Evolutionary conservation across 2,888 invertebrate genomes (phyloP).

Genomic region (Ecliptopera silaceata): DNA sequence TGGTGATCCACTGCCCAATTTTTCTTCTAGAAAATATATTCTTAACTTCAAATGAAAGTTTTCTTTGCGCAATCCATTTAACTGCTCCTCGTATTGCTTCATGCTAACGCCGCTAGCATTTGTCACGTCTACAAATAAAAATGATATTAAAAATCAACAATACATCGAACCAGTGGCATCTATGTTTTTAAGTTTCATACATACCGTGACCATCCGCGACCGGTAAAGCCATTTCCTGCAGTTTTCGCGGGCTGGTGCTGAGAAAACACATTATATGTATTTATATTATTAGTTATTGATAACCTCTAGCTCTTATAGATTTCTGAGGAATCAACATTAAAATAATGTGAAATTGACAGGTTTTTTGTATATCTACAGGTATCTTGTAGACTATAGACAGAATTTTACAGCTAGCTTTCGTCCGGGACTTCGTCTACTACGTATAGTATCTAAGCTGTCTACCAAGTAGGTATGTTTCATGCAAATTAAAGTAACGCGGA

Average conservation of each 20-base stretch:
- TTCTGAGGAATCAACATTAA: too few species aligned
- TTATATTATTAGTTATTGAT: too few species aligned
- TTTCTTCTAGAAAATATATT: constrained; percentile 95
- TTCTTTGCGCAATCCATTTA: constrained; percentile 92
- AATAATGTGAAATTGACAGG: too few species aligned
- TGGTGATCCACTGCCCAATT: constrained; percentile 86
- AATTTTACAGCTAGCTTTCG: too few species aligned
- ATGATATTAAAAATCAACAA: not conserved
- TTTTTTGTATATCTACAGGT: too few species aligned
- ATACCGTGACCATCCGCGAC: constrained; percentile 71
- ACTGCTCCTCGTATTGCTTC: constrained; percentile 95
- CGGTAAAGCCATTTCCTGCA: constrained; percentile 86
- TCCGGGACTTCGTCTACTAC: too few species aligned
- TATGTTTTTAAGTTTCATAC: constrained; percentile 31
- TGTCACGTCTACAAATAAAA: constrained; percentile 55
- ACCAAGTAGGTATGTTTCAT: too few species aligned
- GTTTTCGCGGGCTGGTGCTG: constrained; percentile 87
- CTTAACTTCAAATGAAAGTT: constrained; percentile 96
- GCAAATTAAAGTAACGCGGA: too few species aligned
- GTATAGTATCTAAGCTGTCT: too few species aligned
- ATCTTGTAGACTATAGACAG: too few species aligned
- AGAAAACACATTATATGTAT: constrained; percentile 52
- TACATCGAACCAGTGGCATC: not conserved
- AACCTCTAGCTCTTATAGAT: too few species aligned
- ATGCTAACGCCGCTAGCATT: constrained; percentile 87